Evolutionary conservation across 2,113 vertebrate genomes (phyloP).

Genomic region (Platycercus adscitus): DNA sequence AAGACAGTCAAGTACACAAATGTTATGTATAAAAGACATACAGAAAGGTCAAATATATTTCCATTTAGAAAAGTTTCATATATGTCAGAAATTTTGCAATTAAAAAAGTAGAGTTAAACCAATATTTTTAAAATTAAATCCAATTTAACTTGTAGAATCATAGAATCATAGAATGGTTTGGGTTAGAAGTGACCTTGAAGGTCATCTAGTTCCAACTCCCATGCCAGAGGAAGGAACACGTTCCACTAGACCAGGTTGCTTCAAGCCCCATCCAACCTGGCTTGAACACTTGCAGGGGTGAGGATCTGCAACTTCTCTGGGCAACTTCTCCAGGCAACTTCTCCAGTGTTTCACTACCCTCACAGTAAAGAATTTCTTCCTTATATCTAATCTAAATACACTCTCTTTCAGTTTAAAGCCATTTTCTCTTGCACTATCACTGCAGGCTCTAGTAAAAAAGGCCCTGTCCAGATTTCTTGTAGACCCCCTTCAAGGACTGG

Average conservation of each 20-base stretch:
- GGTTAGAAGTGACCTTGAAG: background rate
- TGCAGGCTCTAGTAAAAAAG: background rate
- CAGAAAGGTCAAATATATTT: background rate
- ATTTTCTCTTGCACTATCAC: background rate
- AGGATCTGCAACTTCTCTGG: background rate
- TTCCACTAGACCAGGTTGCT: background rate
- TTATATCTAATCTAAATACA: background rate
- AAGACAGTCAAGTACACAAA: background rate
- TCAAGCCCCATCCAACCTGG: background rate
- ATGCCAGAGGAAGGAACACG: background rate
- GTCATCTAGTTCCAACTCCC: background rate
- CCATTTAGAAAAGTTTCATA: background rate
- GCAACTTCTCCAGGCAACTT: background rate
- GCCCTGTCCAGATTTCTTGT: background rate
- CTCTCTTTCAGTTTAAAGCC: background rate
- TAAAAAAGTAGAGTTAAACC: background rate
- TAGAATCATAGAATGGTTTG: background rate
- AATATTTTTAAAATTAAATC: slow-evolving; percentile 6
- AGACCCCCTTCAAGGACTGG: background rate
- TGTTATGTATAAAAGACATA: background rate
- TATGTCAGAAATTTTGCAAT: background rate
- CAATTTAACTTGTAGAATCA: background rate
- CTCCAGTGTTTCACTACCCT: background rate
- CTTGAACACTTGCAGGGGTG: background rate
- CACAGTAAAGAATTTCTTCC: background rate